Conservation (phyloP, 1,140 invertebrate genomes). For the Bombus cullumanus region DNA sequence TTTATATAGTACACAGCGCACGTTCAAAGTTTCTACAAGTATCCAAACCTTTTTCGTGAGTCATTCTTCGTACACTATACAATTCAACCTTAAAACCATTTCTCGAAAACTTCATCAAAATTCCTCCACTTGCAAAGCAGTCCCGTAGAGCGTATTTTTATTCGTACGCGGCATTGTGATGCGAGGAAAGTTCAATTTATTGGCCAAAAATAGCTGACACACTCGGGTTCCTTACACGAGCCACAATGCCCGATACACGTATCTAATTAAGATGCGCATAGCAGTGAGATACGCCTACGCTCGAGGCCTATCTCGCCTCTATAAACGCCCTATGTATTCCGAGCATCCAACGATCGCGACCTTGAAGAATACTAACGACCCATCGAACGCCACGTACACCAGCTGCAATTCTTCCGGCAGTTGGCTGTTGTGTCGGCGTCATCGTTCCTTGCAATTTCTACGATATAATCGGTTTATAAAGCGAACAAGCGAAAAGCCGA, state of each 20-base stretch:
- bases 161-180: neutral
- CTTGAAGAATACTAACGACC: slow-evolving; percentile 35
- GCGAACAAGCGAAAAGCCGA: neutral
- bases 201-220: neutral
- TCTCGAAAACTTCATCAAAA: neutral
- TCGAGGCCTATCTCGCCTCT: neutral
- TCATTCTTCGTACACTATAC: neutral
- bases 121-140: neutral
- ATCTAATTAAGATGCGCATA: slow-evolving; percentile 21
- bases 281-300: slow-evolving; percentile 13
- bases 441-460: neutral
- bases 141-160: neutral
- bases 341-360: neutral
- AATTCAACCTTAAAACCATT: neutral
- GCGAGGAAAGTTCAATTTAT: neutral
- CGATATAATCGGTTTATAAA: slow-evolving; percentile 14
- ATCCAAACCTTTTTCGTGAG: neutral
- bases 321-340: neutral
- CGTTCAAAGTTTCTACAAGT: no score
- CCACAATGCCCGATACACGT: neutral
- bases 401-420: neutral
- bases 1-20: no score
- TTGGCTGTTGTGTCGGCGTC: no score
- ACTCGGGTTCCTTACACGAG: neutral
- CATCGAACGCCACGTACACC: neutral